Percentiles rank a stretch among this genome's conserved stretches.
Evolutionary conservation across 2,888 invertebrate species (phyloP).

Genomic region (Hypomecis punctinalis): DNA sequence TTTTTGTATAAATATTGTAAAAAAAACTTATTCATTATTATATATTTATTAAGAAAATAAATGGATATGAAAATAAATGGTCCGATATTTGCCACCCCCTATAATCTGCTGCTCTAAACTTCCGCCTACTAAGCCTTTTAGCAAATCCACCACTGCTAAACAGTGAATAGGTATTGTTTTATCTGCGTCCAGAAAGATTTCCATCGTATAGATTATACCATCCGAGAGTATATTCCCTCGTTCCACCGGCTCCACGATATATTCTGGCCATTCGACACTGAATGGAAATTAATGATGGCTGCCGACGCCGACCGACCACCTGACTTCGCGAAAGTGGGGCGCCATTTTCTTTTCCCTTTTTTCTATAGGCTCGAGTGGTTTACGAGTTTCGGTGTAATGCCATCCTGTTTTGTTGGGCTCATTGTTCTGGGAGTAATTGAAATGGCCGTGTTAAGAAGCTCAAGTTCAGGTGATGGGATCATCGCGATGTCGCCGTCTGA

Average conservation of each 20-base stretch:
- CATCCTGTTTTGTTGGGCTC: constrained; percentile 46
- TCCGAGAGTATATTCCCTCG: constrained; percentile 40
- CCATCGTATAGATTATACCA: constrained; percentile 38
- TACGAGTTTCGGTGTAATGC: constrained; percentile 58
- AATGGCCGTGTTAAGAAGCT: constrained; percentile 15
- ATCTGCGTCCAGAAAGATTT: constrained; percentile 6
- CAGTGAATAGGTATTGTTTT: not conserved
- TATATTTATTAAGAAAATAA: no score
- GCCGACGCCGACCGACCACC: constrained; percentile 64
- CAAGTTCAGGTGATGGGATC: no score
- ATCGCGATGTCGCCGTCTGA: no score
- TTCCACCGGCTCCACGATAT: constrained; percentile 45
- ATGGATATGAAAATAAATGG: no score
- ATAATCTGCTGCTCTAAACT: no score
- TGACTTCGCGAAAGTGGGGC: constrained; percentile 71
- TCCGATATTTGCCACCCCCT: no score
- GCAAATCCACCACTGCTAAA: no score
- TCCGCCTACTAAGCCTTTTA: no score
- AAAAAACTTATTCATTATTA: no score
- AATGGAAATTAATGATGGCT: constrained; percentile 80
- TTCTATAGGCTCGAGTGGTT: constrained; percentile 60
- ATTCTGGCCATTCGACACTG: constrained; percentile 60
- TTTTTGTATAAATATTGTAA: no score
- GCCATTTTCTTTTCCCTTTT: constrained; percentile 62
- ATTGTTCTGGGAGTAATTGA: constrained; percentile 44